Evolutionary conservation across 2,888 invertebrate species (phyloP), one percentile per base, ranked within the genome.

Genomic region (Dyspetes luteomarginatus): DNA sequence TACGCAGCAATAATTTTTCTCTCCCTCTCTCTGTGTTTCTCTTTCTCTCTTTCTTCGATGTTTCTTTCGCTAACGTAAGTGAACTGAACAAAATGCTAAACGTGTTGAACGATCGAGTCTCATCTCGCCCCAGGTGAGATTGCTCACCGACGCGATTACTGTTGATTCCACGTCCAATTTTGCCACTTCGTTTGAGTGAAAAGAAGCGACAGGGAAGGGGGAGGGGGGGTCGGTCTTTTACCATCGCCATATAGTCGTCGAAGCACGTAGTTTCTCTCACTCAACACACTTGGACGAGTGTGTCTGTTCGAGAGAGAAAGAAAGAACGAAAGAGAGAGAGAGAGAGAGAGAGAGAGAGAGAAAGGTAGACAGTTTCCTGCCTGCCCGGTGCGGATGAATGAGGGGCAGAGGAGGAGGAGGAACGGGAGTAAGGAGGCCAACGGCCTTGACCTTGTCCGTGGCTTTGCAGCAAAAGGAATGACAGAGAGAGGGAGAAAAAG

Each of bases 381-480:
- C 30, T 73, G 72, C 71, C 76, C 81, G 76, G 69, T 64, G 81
- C 62, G 80, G 79, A 82, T 80, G 81, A 77, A 79, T 82, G 77
- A 75, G 78, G 79, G 48, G 69, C 50, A 65, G 58, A 28, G 50
- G 76, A 58, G 81, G 71, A 69, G 65, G 81, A 56, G 78, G 56
- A 80, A 73, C 56, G 74, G 74, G 79, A 74, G 77, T 76, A 86
- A 83, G 86, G 83, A 87, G 88, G 87, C 87, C 87, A 88, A 87
- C 88, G 89, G 88, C 90, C 90, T 91, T 91, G 90, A 91, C 90
- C 91, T 88, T 88, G 88, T 90, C 88, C 86, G 85, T 86, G 85
- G 84, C 85, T 85, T 84, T 84, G 83, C 83, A 48, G 81, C 78
- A 36, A 72, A 78, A 81, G 82, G 83, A 83, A 81, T 75, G 81